Base-by-base conservation (phyloP, 1,140 invertebrate species). In the Ruditapes philippinarum region DNA sequence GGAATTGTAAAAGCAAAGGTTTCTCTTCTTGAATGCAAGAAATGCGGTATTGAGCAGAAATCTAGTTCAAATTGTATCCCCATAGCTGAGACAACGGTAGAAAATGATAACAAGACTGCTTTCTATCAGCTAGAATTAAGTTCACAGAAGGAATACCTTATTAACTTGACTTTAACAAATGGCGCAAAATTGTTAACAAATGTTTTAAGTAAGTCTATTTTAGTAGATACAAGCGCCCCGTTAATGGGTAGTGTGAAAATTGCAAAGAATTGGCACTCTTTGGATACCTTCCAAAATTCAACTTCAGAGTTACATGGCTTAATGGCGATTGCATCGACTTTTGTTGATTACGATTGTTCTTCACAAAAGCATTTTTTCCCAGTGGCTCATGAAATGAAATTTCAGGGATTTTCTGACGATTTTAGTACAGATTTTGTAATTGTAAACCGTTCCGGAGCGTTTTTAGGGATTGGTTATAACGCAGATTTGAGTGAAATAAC, bases 101-200 rank as follows among this genome's bases (percentile, higher is more conserved):
- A 36, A 9, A 17, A 81, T 9, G 9, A 60, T 31, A 33, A 81
- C 14, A 22, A 17, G 12, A 19, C 25, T n/a, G 38, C 80, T 0
- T 83, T 83, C 70, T 83, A 83, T 45, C 60, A 83, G 0, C n/a
- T 83, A 11, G 36, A 83, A 36, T 45, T 83, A 17, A 28, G 49
- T 31, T 11, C 80, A 5, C 7, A 68, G 17, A 54, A 81, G 19
- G 25, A 28, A 60, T 81, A 81, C 38, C 14, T 51, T 31, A 40
- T 81, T 60, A 36, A 33, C 31, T 4, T 81, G n/a, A 36, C 31
- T 9, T 49, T 36, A 14, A 60, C 17, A 81, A 81, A 81, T 36
- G 33, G 33, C 31, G 78, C 78, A 19, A 60, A 81, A 17, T 38
- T 81, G 25, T 25, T 12, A 7, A 54, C 19, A 31, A 31, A 25